Base-by-base conservation (phyloP, 2,888 invertebrate genomes). In the Scrobipalpa atriplicella region DNA sequence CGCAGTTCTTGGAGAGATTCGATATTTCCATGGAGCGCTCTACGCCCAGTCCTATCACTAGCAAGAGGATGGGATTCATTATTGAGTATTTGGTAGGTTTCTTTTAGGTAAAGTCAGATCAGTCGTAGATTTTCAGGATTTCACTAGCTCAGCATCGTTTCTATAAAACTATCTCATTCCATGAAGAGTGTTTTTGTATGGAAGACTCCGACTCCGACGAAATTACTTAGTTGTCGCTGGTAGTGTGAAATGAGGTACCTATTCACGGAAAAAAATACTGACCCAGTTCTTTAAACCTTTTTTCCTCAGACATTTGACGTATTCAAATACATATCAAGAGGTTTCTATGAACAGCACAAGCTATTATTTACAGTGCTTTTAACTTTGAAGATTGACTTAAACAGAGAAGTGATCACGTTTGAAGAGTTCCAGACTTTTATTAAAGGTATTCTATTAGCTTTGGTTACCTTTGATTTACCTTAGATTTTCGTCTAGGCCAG, bases 361-460 rank as follows among this genome's bases (percentile, higher is more conserved):
- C 97, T 96, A 83, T 94, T 98, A 82, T 97, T 97, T 79, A 96
- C 96, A 0, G 80, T 98, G 39, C 87, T 98, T 66, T 94, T 98
- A 90, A 94, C 97, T 0, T 84, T 98, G 62, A 97, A 96, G 83
- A 97, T 98, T 71, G 97, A 98, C 84, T 78, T 97, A 67, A 95
- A 97, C 79, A 92, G 93, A 70, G 95, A 95, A 16, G 87, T 88
- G 64, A 92, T 98, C 5, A 93, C 94, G 0, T 95, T 95, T 79
- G 95, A 96, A 36, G 98, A 98, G 79, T 97, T 98, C 79, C 96
- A 97, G 77, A 95, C 94, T 66, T 95, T 98, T 64, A 95, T 97
- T 68, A 97, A 97, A 93, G 96, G 93, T 11, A 56, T 47, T 47
- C 16, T n/a, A 29, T 29, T 29, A 29, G 29, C 29, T 29, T 29